Base-by-base conservation (phyloP, 1,140 invertebrate genomes). In the Druon quercuslanigerum region DNA sequence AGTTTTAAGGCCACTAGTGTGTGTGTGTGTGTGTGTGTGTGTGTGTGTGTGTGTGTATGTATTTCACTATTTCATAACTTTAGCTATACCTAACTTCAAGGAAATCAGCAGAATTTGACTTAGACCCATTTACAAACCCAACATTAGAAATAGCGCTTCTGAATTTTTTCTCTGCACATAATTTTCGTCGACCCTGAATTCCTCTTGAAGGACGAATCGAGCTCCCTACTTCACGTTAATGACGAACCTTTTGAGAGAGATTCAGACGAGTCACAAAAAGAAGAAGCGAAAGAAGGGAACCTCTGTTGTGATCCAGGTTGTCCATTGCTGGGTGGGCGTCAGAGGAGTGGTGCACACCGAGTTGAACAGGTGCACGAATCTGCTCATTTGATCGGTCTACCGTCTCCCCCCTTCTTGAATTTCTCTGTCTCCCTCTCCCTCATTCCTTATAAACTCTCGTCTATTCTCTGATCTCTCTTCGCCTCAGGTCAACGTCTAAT, bases 401-500 rank as follows among this genome's bases (percentile, higher is more conserved):
- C 12, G 16, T 20, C 60, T 33, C 56, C 19, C 33, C 73, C 17
- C 51, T 46, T 73, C 70, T 40, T 19, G 25, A 46, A 46, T 75
- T 50, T 78, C 75, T 78, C 73, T 56, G 17, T 73, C 74, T 78
- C 71, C 51, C n/a, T 73, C 74, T 78, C 76, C 66, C 71, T 76
- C 60, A 56, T 70, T 76, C 50, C 71, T 70, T 79, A 60, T 46
- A 54, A 72, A 19, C 17, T 19, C 52, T 17, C 17, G n/a, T 16
- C 20, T 73, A 71, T 60, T 66, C 57, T 50, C 51, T 54, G 70
- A 56, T 57, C 66, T 79, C 52, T 50, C 70, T 50, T 33, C 51
- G 11, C 57, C 76, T 74, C 75, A 72, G 46, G 84, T 83, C 81
- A 77, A 82, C 80, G 82, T 88, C 88, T 90, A 87, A 89, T 90